A percentile compares a stretch with the other conserved stretches of the same genome.
phyloP scores from a whole-genome alignment of 2,888 invertebrate genomes.

The Trachelus tabidus region DNA sequence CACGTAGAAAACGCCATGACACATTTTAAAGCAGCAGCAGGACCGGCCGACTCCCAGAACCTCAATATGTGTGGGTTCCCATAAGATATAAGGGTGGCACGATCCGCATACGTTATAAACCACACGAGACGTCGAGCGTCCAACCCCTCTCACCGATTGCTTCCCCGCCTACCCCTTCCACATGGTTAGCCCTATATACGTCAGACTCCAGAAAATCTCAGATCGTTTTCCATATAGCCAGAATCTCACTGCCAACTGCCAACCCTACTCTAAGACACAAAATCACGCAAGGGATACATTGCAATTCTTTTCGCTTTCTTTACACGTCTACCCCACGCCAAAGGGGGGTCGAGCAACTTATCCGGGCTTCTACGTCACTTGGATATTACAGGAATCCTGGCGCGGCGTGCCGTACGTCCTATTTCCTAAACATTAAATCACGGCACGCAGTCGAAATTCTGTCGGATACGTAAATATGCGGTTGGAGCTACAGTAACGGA shows the following conservation, averaged over 20 bases:
- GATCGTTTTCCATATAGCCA: neutral
- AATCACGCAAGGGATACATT: neutral
- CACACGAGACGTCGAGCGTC: neutral
- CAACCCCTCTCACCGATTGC: neutral
- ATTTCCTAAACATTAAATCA: neutral
- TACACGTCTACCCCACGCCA: neutral
- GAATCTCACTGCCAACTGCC: neutral
- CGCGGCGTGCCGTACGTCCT: neutral
- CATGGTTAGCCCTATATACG: neutral
- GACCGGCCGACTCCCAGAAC: conserved; percentile 10
- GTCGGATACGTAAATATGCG: neutral
- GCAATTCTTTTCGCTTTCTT: neutral
- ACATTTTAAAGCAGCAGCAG: conserved; percentile 36
- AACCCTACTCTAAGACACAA: conserved; percentile 1
- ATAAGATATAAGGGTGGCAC: conserved; percentile 22
- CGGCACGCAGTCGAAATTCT: neutral
- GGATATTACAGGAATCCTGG: neutral
- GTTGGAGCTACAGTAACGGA: neutral
- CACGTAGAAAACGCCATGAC: conserved; percentile 42
- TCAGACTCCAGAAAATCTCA: neutral
- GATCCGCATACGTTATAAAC: conserved; percentile 27
- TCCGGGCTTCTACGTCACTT: neutral
- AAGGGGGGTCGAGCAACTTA: neutral
- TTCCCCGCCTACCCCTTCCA: conserved; percentile 4
- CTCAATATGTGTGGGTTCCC: conserved; percentile 17